These are phyloP conservation scores for Aphelinus atriplicis DNA, from an alignment of 1,140 invertebrate genomes.

Conservation along the genomic window DNA sequence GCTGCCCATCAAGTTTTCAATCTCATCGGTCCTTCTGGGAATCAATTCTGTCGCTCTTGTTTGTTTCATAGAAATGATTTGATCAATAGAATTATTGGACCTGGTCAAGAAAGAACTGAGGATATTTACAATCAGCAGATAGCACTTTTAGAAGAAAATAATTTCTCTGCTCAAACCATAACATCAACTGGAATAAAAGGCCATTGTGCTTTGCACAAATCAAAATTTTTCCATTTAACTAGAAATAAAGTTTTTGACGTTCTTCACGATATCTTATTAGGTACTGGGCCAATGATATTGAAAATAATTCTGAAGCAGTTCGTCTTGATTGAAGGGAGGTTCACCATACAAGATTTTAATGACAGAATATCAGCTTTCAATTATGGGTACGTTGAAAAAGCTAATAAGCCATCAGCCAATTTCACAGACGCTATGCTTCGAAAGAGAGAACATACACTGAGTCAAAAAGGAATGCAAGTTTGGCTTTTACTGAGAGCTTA, in stretches of 20 bases:
- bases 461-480: conserved; percentile 49
- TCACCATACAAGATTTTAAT: conserved; percentile 42
- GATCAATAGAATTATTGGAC: neutral
- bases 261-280: conserved; percentile 47
- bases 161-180: conserved; percentile 27
- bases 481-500: conserved; percentile 44
- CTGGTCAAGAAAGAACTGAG: neutral
- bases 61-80: conserved; percentile 28
- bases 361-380: conserved; percentile 40
- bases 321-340: conserved; percentile 27
- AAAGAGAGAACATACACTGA: conserved; percentile 40
- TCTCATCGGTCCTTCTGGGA: conserved; percentile 26
- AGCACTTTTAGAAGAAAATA: conserved; percentile 12
- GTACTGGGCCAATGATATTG: conserved; percentile 42
- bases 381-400: conserved; percentile 44
- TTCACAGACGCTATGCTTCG: conserved; percentile 42
- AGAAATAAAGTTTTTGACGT: conserved; percentile 46
- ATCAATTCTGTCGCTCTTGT: conserved; percentile 41
- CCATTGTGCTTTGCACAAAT: conserved; percentile 38
- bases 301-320: conserved; percentile 38
- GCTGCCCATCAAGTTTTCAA: conserved; percentile 42
- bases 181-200: conserved; percentile 37
- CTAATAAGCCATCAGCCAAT: conserved; percentile 49
- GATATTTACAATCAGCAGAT: conserved; percentile 13
- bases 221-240: conserved; percentile 45